These are phyloP conservation scores for Ichneumon xanthorius DNA, from an alignment of 2,888 invertebrate species.

Conservation along the genomic window DNA sequence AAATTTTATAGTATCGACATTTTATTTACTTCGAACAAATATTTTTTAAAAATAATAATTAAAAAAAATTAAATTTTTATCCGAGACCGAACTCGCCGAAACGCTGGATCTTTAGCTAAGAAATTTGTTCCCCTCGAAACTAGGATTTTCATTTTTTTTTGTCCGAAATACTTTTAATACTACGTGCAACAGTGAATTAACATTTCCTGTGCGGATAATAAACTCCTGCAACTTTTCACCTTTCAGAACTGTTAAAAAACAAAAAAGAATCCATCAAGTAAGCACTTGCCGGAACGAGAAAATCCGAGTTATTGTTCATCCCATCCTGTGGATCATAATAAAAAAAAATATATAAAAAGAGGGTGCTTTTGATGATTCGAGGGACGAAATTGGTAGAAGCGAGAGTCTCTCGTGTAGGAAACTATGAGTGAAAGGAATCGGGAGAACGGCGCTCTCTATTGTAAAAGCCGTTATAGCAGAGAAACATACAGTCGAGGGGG, in stretches of 20 bases:
- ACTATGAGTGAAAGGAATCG: constrained; percentile 29
- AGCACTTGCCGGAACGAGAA: constrained; percentile 3
- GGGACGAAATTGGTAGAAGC: constrained; percentile 1
- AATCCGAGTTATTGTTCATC: neutral
- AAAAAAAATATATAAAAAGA: neutral
- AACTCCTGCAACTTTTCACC: neutral
- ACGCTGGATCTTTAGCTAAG: no score
- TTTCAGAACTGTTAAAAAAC: neutral
- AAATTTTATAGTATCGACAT: no score
- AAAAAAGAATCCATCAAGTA: neutral
- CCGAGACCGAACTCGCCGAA: no score
- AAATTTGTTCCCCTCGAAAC: no score
- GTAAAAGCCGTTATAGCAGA: neutral
- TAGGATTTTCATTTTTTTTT: no score
- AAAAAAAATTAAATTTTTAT: no score
- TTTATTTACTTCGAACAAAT: no score
- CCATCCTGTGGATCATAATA: neutral
- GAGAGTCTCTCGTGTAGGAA: constrained; percentile 36
- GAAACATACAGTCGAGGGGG: constrained; percentile 17
- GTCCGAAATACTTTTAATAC: no score
- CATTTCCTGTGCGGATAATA: neutral
- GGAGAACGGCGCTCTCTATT: neutral
- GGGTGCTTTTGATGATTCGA: constrained; percentile 24
- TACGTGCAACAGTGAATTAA: neutral
- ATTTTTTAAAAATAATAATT: no score